phyloP scores from a whole-genome alignment of 2,113 vertebrate genomes.

The Lutjanus erythropterus region DNA sequence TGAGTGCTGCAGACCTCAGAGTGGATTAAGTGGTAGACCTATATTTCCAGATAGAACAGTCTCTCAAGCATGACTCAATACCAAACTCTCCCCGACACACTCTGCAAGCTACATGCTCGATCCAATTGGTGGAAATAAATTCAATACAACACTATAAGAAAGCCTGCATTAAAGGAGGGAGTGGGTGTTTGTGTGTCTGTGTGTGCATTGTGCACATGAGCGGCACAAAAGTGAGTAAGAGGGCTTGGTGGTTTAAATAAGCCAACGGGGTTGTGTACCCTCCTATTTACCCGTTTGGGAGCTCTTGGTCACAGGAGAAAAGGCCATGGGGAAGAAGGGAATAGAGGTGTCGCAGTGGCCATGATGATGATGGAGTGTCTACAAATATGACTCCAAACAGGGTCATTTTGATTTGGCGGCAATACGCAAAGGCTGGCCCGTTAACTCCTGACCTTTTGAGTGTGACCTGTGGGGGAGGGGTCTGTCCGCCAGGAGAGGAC shows the following conservation, averaged over 20 bases:
- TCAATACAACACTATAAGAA: constrained; percentile 68
- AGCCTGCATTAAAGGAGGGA: constrained; percentile 51
- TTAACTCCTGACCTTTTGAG: constrained; percentile 87
- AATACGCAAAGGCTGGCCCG: constrained; percentile 80
- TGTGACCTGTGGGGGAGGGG: constrained; percentile 79
- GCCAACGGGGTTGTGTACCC: constrained; percentile 72
- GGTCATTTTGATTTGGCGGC: constrained; percentile 84
- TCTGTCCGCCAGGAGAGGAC: constrained; percentile 63
- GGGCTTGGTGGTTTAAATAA: constrained; percentile 78
- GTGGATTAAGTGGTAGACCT: constrained; percentile 74
- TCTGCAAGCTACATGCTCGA: constrained; percentile 63
- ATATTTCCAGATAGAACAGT: constrained; percentile 74
- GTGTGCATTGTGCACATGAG: constrained; percentile 44
- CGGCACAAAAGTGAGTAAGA: constrained; percentile 59
- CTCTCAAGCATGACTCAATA: constrained; percentile 81
- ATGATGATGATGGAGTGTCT: constrained; percentile 87
- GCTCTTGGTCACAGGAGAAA: constrained; percentile 70
- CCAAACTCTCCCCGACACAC: constrained; percentile 72
- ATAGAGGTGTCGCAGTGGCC: constrained; percentile 77
- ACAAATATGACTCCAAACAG: constrained; percentile 87
- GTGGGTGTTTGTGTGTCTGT: constrained; percentile 34
- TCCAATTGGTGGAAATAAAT: constrained; percentile 76
- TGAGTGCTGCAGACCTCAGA: constrained; percentile 63
- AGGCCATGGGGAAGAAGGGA: constrained; percentile 77
- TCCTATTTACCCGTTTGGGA: constrained; percentile 70